phyloP scores from a whole-genome alignment of 2,888 invertebrate genomes.

The Hymenopus coronatus region DNA sequence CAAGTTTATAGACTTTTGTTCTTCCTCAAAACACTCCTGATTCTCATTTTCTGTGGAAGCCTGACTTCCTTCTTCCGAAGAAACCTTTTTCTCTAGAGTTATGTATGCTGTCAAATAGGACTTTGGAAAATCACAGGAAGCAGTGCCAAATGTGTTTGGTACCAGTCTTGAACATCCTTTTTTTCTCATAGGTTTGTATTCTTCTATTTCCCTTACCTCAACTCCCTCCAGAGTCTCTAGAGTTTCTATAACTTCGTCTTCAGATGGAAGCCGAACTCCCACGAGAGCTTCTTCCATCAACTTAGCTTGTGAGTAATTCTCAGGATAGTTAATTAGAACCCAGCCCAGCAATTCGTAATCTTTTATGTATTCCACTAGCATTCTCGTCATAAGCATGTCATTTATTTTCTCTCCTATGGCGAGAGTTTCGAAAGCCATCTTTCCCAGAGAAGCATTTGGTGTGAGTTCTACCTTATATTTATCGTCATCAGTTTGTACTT shows the following conservation, averaged over 20 bases:
- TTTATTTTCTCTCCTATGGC: conserved; percentile 54
- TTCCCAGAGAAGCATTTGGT: conserved; percentile 55
- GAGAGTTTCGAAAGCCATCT: conserved; percentile 55
- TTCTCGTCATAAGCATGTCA: conserved; percentile 55
- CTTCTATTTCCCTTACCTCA: neutral
- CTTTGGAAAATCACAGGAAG: conserved; percentile 46
- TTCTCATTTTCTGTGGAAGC: neutral
- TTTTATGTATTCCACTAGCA: conserved; percentile 61
- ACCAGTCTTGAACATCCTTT: conserved; percentile 47
- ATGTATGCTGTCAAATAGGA: conserved; percentile 60
- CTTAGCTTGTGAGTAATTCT: conserved; percentile 56
- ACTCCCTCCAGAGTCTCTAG: neutral
- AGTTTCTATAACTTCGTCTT: neutral
- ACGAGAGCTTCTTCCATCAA: conserved; percentile 59
- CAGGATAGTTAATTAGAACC: conserved; percentile 64
- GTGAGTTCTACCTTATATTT: conserved; percentile 34
- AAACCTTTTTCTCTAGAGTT: conserved; percentile 34
- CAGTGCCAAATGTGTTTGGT: conserved; percentile 51
- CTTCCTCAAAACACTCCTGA: neutral
- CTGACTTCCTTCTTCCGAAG: neutral
- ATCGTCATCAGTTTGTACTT: conserved; percentile 58
- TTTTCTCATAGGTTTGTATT: neutral
- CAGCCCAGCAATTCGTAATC: conserved; percentile 54
- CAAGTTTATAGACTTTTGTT: neutral
- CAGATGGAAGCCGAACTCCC: conserved; percentile 51